Evolutionary conservation across 2,113 vertebrate species (phyloP).

Genomic region (Coptodon bakossiorum): DNA sequence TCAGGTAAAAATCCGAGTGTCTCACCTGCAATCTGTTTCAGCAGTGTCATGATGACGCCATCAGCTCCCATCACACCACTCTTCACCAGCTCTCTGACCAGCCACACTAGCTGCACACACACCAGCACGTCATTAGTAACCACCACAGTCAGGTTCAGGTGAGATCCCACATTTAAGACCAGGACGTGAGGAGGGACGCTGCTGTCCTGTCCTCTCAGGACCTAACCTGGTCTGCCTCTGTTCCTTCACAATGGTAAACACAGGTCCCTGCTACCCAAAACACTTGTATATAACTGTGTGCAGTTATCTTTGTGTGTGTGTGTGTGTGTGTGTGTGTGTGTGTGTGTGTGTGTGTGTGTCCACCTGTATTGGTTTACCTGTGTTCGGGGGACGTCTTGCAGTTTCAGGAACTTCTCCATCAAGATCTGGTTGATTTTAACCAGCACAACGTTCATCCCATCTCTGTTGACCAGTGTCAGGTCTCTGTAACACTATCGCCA

Average conservation of each 20-base stretch:
- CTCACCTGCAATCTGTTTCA: conserved; percentile 93
- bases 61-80: conserved; percentile 86
- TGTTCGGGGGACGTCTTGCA: conserved; percentile 79
- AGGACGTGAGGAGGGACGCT: neutral
- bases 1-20: neutral
- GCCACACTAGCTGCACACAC: conserved; percentile 83
- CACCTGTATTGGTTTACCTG: conserved; percentile 51
- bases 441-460: conserved; percentile 87
- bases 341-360: neutral
- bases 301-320: fast-evolving
- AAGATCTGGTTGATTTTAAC: conserved; percentile 95
- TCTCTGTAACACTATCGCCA: conserved; percentile 85
- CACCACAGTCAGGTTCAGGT: neutral
- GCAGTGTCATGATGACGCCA: conserved; percentile 91
- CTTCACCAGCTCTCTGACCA: conserved; percentile 92
- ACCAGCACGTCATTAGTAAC: neutral
- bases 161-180: neutral
- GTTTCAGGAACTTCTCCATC: conserved; percentile 93
- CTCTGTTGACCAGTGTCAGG: conserved; percentile 86
- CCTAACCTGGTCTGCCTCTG: neutral
- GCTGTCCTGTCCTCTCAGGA: neutral
- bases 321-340: neutral
- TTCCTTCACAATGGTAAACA: neutral
- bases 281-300: neutral
- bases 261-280: neutral